phyloP scores from a whole-genome alignment of 2,888 invertebrate species.

The Xanthostigma xanthostigma region DNA sequence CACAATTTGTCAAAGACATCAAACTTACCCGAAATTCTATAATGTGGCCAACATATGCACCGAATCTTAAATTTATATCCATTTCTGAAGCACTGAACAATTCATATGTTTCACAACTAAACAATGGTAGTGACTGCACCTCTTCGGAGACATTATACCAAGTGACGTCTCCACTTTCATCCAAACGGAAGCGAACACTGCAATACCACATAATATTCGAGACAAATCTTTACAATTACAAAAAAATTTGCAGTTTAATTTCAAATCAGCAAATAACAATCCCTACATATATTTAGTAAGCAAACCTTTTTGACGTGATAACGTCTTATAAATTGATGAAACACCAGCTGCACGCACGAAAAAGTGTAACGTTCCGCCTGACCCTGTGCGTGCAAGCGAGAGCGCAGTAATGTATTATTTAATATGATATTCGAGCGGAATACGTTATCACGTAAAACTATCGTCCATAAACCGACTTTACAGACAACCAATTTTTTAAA shows the following conservation, averaged over 20 bases:
- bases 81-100: slow-evolving; percentile 26
- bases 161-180: slow-evolving; percentile 45
- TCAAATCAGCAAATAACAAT: not conserved
- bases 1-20: not conserved
- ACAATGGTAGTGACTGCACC: slow-evolving; percentile 38
- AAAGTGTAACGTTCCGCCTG: too few relatives aligned
- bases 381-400: too few relatives aligned
- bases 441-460: too few relatives aligned
- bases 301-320: too few relatives aligned
- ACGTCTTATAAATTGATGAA: too few relatives aligned
- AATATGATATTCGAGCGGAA: too few relatives aligned
- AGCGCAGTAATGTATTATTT: too few relatives aligned
- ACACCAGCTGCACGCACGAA: too few relatives aligned
- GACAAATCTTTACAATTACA: too few relatives aligned
- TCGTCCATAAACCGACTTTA: too few relatives aligned
- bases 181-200: slow-evolving; percentile 34
- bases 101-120: slow-evolving; percentile 54
- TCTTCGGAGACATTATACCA: slow-evolving; percentile 42
- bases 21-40: slow-evolving; percentile 40
- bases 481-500: slow-evolving; percentile 1
- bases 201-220: slow-evolving; percentile 8
- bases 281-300: slow-evolving; percentile 1
- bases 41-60: slow-evolving; percentile 47
- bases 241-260: not conserved
- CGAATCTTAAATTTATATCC: slow-evolving; percentile 36